A percentile compares a stretch with the other conserved stretches of the same genome.
Evolutionary conservation across 2,888 invertebrate species (phyloP).

Genomic region (Galeruca laticollis): DNA sequence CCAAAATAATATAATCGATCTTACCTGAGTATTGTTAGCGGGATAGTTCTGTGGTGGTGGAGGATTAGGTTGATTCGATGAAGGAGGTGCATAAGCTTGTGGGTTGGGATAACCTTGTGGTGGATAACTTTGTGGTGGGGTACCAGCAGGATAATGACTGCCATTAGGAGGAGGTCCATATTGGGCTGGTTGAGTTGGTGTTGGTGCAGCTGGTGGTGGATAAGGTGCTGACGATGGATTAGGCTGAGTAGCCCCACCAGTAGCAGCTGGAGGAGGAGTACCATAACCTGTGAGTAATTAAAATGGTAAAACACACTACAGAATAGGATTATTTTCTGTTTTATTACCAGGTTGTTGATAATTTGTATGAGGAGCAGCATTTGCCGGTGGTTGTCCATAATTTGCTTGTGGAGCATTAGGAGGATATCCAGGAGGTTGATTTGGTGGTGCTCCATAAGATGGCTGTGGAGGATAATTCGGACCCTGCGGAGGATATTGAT

Average conservation of each 20-base stretch:
- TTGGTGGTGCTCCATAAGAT: conserved; percentile 78
- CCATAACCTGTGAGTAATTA: conserved; percentile 48
- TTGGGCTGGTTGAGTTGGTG: conserved; percentile 58
- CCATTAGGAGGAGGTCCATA: conserved; percentile 62
- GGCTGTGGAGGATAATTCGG: conserved; percentile 76
- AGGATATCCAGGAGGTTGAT: conserved; percentile 78
- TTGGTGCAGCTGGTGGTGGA: conserved; percentile 63
- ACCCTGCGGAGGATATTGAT: conserved; percentile 76
- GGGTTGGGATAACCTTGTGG: conserved; percentile 69
- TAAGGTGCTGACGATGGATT: conserved; percentile 60
- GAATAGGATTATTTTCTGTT: neutral
- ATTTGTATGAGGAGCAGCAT: conserved; percentile 69
- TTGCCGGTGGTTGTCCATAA: conserved; percentile 74
- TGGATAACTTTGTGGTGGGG: conserved; percentile 61
- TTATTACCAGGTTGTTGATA: conserved; percentile 68
- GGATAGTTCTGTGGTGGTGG: conserved; percentile 63
- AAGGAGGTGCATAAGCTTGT: conserved; percentile 72
- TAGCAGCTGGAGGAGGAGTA: conserved; percentile 61
- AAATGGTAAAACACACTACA: neutral
- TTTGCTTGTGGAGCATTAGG: conserved; percentile 70
- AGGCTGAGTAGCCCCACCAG: conserved; percentile 58
- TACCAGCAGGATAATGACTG: conserved; percentile 59
- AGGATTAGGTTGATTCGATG: conserved; percentile 52
- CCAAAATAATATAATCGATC: neutral
- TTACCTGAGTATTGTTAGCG: conserved; percentile 50